Conservation (phyloP, 2,113 vertebrate genomes). For the Lathamus discolor region DNA sequence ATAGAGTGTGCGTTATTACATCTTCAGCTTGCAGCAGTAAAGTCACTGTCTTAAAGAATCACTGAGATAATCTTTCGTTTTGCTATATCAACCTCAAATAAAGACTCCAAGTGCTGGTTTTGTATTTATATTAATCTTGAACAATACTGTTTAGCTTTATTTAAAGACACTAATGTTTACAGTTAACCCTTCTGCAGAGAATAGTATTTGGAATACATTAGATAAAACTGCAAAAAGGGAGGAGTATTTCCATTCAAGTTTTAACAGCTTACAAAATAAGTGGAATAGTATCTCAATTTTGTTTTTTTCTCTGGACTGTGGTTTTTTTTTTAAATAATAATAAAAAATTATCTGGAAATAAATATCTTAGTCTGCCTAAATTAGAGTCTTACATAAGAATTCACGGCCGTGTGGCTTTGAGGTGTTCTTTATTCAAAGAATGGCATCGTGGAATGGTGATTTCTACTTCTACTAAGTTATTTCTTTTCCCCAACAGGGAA, state of each 20-base stretch:
- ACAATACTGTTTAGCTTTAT: not conserved
- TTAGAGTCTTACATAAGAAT: not conserved
- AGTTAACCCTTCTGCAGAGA: not conserved
- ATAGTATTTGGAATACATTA: not conserved
- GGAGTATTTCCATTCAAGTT: not conserved
- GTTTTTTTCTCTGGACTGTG: not conserved
- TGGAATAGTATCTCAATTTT: not conserved
- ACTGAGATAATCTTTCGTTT: conserved; percentile 25
- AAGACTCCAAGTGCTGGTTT: not conserved
- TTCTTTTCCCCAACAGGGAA: conserved; percentile 80
- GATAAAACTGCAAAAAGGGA: not conserved
- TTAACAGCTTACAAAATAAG: not conserved
- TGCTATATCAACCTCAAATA: not conserved
- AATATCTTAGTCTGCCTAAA: not conserved
- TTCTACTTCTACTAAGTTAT: not conserved
- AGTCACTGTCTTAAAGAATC: conserved; percentile 30
- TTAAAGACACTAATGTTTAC: not conserved
- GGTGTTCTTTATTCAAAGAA: not conserved
- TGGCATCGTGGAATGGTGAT: not conserved
- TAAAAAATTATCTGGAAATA: not conserved
- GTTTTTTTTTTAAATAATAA: not conserved
- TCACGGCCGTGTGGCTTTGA: not conserved
- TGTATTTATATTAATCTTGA: conserved; percentile 11
- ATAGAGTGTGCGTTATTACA: not conserved
- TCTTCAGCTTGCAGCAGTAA: conserved; percentile 13